Evolutionary conservation across 2,113 vertebrate species (phyloP), one percentile per base, ranked within the genome.

Genomic region (Romanogobio albipinnatus): DNA sequence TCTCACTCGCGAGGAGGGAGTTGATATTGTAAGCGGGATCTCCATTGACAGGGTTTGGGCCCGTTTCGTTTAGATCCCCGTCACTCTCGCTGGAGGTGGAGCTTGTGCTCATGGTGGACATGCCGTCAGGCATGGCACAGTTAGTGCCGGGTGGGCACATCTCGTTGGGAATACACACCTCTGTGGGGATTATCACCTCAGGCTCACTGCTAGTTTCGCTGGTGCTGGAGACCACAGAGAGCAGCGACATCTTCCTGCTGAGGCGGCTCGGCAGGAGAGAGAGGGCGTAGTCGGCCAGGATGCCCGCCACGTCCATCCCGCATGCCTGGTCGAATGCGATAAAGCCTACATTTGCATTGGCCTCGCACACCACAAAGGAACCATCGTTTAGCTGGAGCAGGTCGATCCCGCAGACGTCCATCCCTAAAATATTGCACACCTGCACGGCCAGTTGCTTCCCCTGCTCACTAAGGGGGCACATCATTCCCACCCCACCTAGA

Each of bases 331-430:
- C 96, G 33, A 97, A 97, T 76, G 96, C 96, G 10, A 96, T 96
- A 91, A 97, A 97, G 87, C 96, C 96, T n/a, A 97, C 96, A 13
- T 97, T 97, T 88, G 96, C 96, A 0, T 97, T 97, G 62, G 96
- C 96, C 90, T 97, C 96, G 64, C 96, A 97, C 88, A 97, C 96
- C 87, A 96, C 90, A 36, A 97, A 97, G 0, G 96, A 97, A 89
- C 96, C 96, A 3, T 97, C 94, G 0, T 96, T 96, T 84, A 96
- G 93, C 90, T 97, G 95, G 86, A 97, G 95, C 74, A 97, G 96
- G 88, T 97, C 96, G 4, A 97, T 96, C 89, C 96, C 96, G 2
- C 96, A 97, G 89, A 97, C 95, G 83, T 97, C 96, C 96, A 97
- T 97, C 90, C 96, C 96, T 26, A 97, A 93, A 91, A 97, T 97